Evolutionary conservation across 1,140 invertebrate genomes (phyloP), one percentile per base, ranked within the genome.

Genomic region (Cydia pomonella): DNA sequence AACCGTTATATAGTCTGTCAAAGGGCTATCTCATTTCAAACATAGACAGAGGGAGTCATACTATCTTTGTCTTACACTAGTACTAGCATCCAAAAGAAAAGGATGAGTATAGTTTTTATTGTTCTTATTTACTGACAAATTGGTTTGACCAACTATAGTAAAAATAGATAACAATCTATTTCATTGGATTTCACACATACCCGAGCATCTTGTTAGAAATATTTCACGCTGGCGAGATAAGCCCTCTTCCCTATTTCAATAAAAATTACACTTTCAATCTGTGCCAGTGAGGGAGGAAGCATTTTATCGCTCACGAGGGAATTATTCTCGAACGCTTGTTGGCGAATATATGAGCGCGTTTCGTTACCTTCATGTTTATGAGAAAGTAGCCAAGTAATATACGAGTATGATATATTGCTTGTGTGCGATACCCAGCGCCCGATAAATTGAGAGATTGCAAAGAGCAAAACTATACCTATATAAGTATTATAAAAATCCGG

Each of bases 251-350:
- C 29, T 33, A 38, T 69, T 69, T 69, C 64, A 69, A 69, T 69
- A 69, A 69, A 41, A 69, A 69, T 69, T 69, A 69, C 64, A 29
- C 29, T 69, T 69, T 69, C 64, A 69, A 69, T 69, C 64, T 69
- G 27, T 66, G 6, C 63, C 27, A 66, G 63, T 41, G 64, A 41
- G 33, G 29, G 64, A 41, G 33, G 29, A 41, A 33, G 29, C 33
- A 27, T 69, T 69, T 69, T 69, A 69, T 41, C 33, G 64, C 7
- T 38, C 64, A 10, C 27, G 16, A 33, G 64, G 64, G 64, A 69
- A 69, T 69, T 69, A 69, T 69, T 38, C 64, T 13, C n/a, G 63
- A 66, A 69, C 64, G 29, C 33, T 23, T 33, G 13, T 16, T 16
- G 12, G 33, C 16, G 6, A 38, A 41, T 69, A 69, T 69, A 69